Evolutionary conservation across 2,888 invertebrate species (phyloP), one percentile per base, ranked within the genome.

Genomic region (Epistrophe grossulariae): DNA sequence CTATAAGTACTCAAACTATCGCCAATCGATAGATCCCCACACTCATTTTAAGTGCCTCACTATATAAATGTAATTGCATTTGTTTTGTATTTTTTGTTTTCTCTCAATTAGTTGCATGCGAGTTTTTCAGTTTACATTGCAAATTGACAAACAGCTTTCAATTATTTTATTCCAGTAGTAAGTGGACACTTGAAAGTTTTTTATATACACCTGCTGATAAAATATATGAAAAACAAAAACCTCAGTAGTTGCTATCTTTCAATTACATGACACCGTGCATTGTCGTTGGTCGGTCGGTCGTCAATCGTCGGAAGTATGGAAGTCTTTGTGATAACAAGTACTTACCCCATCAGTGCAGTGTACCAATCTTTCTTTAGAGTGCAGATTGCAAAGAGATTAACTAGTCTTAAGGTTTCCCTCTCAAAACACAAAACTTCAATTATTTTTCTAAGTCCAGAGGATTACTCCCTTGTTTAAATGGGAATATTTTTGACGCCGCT

Each of bases 21-120:
- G 8, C 60, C 60, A 70, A 81, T 70, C 80, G 38, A 52, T 48
- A 68, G 73, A 73, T 72, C 55, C 28, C 55, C 28, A 66, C 64
- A 72, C 72, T 64, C 31, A 40, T 13, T 55, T 70, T 55, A 55
- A 73, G 74, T 74, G 45, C 52, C 79, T 83, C 40, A 43, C 38
- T 45, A 4, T 52, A 19, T 28, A 40, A 79, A 70, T 31, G 40
- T 45, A 81, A 76, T 71, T 76, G 50, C 57, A 60, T 83, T 72
- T 64, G 28, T 48, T 57, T 40, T 55, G 1, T 19, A 38, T 40
- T 13, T 19, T 24, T 24, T 24, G 1, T 43, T 60, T 17, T 59
- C 50, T 60, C 31, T 64, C 52, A 83, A 79, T 77, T 78, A 78
- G 24, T 59, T 40, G 43, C 84, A 84, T 71, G 76, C 76, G 38